A percentile compares a stretch with the other conserved stretches of the same genome.
These are phyloP conservation scores for Gopherus flavomarginatus DNA, from an alignment of 2,113 vertebrate species.

Conservation along the genomic window DNA sequence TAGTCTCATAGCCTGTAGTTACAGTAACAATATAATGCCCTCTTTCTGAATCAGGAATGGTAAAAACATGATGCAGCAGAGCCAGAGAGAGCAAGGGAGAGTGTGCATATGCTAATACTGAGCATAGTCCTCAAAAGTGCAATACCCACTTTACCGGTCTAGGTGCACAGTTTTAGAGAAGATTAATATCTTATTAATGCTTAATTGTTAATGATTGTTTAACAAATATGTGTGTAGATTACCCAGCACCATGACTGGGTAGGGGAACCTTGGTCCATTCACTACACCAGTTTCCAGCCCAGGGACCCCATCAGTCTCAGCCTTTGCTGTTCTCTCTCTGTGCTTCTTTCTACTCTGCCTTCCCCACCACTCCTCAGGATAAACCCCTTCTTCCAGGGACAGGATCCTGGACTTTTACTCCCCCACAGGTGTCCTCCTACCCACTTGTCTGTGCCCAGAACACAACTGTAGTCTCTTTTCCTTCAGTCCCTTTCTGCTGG, in stretches of 20 bases:
- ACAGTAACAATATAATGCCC: conserved; percentile 17
- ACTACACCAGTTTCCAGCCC: background rate
- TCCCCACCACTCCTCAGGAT: background rate
- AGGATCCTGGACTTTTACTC: background rate
- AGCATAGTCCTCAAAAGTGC: conserved; percentile 51
- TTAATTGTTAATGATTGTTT: conserved; percentile 33
- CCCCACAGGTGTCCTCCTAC: background rate
- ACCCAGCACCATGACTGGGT: conserved; percentile 20
- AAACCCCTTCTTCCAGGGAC: background rate
- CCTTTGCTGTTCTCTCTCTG: background rate
- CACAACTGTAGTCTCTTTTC: background rate
- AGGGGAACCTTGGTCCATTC: background rate
- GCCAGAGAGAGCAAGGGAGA: conserved; percentile 6
- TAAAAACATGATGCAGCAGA: background rate
- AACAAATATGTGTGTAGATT: conserved; percentile 51
- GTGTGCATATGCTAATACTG: background rate
- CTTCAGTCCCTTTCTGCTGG: background rate
- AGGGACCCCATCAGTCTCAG: background rate
- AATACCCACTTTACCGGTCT: background rate
- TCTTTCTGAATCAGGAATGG: background rate
- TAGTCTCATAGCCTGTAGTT: conserved; percentile 10
- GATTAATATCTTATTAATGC: conserved; percentile 28
- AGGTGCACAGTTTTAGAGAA: background rate
- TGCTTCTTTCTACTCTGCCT: background rate
- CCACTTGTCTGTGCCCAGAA: background rate